Percentiles rank a stretch among this genome's conserved stretches.
Evolutionary conservation across 2,888 invertebrate species (phyloP).

Genomic region (Hyposoter didymator): DNA sequence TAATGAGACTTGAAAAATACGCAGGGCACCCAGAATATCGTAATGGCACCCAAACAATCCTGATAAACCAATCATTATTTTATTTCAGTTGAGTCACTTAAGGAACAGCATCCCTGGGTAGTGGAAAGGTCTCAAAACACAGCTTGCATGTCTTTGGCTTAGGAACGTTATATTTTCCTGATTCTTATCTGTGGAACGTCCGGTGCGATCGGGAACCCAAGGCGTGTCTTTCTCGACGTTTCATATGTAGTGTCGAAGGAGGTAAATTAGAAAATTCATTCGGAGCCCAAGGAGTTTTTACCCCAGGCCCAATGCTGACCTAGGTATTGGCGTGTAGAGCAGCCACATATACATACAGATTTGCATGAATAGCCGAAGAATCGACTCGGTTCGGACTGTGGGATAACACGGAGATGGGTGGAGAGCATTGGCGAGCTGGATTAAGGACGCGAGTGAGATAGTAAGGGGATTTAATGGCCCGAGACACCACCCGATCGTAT

Average conservation of each 20-base stretch:
- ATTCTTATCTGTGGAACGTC: constrained; percentile 39
- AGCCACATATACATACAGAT: constrained; percentile 7
- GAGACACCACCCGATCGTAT: constrained; percentile 56
- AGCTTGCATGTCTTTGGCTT: constrained; percentile 1
- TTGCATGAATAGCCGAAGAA: constrained; percentile 25
- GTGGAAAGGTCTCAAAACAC: not conserved
- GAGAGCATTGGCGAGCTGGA: constrained; percentile 44
- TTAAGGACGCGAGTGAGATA: constrained; percentile 69
- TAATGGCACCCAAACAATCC: not conserved
- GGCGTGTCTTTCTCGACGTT: constrained; percentile 10
- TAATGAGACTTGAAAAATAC: not conserved
- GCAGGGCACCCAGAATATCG: not conserved
- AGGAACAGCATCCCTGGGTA: not conserved
- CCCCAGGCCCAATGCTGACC: constrained; percentile 35
- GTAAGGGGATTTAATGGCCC: constrained; percentile 67
- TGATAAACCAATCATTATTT: not conserved
- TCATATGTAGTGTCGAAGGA: constrained; percentile 43
- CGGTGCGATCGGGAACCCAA: constrained; percentile 7
- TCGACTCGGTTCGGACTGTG: constrained; percentile 22
- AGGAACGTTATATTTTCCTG: constrained; percentile 22
- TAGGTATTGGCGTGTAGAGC: not conserved
- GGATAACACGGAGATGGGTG: constrained; percentile 22
- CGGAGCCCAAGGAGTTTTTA: constrained; percentile 50
- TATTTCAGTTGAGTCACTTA: not conserved
- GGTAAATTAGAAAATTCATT: constrained; percentile 70